phyloP scores from a whole-genome alignment of 2,888 invertebrate genomes.

The Sipha maydis region DNA sequence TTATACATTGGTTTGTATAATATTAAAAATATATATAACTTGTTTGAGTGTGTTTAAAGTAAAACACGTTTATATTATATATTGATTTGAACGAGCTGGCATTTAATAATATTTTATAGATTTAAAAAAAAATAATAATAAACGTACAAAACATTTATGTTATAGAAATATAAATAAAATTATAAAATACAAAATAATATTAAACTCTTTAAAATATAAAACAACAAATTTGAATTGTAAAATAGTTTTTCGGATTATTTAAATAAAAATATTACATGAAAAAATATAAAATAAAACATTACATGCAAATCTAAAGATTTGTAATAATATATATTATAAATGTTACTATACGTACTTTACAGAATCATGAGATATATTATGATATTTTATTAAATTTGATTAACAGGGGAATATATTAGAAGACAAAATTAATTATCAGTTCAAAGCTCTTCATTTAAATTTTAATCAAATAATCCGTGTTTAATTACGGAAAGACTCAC shows the following conservation, averaged over 20 bases:
- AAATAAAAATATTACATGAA: background rate
- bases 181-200: background rate
- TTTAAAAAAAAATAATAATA: background rate
- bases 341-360: background rate
- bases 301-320: background rate
- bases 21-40: background rate
- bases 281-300: background rate
- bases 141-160: background rate
- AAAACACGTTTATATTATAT: background rate
- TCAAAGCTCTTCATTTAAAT: conserved; percentile 51
- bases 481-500: conserved; percentile 41
- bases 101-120: background rate
- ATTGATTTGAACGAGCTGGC: background rate
- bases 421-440: conserved; percentile 52
- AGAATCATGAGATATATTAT: background rate
- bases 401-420: conserved; percentile 43
- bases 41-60: background rate
- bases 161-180: background rate
- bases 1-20: background rate
- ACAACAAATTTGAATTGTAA: background rate
- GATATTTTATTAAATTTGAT: conserved; percentile 41
- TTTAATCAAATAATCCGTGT: conserved; percentile 60
- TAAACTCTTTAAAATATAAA: background rate
- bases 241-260: background rate
- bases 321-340: no score